These are phyloP conservation scores for Julus scandinavius DNA, from an alignment of 2,888 invertebrate species.

Conservation along the genomic window DNA sequence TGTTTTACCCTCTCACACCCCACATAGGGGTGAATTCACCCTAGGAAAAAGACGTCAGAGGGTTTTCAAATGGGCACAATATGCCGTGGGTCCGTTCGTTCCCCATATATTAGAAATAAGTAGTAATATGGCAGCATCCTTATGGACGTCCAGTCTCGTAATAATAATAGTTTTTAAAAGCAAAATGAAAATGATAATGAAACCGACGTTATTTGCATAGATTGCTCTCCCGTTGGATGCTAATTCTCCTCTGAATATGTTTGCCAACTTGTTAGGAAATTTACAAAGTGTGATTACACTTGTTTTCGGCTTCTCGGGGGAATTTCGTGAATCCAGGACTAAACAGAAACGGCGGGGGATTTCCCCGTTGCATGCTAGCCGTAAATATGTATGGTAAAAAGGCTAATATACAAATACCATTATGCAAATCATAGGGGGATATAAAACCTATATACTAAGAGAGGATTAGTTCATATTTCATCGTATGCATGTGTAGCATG, in stretches of 20 bases:
- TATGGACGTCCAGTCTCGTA: not conserved
- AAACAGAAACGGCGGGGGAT: slow-evolving; percentile 36
- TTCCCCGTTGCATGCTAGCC: slow-evolving; percentile 28
- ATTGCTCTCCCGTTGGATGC: not conserved
- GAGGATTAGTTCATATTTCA: slow-evolving; percentile 43
- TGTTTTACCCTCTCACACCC: not conserved
- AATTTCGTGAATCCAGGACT: slow-evolving; percentile 28
- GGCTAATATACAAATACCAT: slow-evolving; percentile 41
- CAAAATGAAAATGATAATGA: not conserved
- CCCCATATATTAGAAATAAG: not conserved
- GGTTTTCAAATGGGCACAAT: not conserved
- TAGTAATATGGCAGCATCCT: not conserved
- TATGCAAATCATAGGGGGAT: slow-evolving; percentile 37
- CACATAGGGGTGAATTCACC: not conserved
- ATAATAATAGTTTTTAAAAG: slow-evolving; percentile 8
- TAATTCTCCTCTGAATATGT: slow-evolving; percentile 3
- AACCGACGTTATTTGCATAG: not conserved
- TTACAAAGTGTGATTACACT: slow-evolving; percentile 32
- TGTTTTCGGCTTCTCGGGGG: slow-evolving; percentile 37
- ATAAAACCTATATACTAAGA: not conserved
- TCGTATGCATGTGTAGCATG: not conserved
- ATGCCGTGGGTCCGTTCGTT: not conserved
- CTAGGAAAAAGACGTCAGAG: not conserved
- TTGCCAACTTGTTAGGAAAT: slow-evolving; percentile 36
- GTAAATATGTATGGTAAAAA: slow-evolving; percentile 26